Evolutionary conservation across 1,140 invertebrate species (phyloP).

Genomic region (Ostrea denselamellosa): DNA sequence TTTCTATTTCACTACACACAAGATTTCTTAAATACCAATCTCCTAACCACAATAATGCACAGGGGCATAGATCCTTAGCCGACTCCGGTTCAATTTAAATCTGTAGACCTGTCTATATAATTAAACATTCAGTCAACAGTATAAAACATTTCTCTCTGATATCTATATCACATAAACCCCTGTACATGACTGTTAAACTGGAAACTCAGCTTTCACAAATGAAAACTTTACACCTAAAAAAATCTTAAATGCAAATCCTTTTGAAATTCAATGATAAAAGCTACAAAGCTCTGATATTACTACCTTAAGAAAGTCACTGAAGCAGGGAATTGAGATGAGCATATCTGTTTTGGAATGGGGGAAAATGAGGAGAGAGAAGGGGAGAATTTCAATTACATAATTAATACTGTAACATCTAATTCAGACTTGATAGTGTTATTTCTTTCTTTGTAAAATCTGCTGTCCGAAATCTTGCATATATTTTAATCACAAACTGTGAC

Average conservation of each 20-base stretch:
- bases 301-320: constrained; percentile 5
- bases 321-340: constrained; percentile 2
- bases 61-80: not conserved
- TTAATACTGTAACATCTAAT: no score
- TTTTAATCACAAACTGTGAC: not conserved
- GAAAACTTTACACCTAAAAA: constrained; percentile 32
- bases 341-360: constrained; percentile 13
- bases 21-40: constrained; percentile 9
- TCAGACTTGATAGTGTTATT: no score
- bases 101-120: constrained; percentile 22
- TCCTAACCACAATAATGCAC: not conserved
- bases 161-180: constrained; percentile 26
- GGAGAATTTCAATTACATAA: not conserved
- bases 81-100: not conserved
- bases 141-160: constrained; percentile 17
- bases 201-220: constrained; percentile 32
- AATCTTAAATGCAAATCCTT: constrained; percentile 27
- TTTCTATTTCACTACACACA: not conserved
- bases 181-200: constrained; percentile 25
- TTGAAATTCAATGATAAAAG: constrained; percentile 27
- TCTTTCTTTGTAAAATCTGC: not conserved
- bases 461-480: not conserved
- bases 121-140: constrained; percentile 14
- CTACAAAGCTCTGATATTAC: constrained; percentile 27
- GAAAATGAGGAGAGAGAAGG: not conserved